Base-by-base conservation (phyloP, 2,797 vertebrate species). In the Chelon auratus region DNA sequence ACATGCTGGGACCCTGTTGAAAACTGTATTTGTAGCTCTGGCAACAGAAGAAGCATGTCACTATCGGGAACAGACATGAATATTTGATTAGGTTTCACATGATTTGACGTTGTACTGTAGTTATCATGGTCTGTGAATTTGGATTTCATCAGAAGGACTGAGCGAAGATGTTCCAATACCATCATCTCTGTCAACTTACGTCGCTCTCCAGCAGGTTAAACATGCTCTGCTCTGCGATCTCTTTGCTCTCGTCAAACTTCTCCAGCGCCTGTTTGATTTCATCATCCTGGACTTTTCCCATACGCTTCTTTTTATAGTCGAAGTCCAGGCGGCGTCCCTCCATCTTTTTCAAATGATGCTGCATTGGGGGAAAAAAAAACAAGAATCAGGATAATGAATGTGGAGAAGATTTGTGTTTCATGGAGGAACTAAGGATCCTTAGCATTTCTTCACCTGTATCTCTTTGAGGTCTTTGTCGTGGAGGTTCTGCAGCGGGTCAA, bases 241-340 rank as follows among this genome's bases (percentile, higher is more conserved):
- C 98, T 93, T 99, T 98, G 80, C 97, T 97, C 78, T 99, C 98
- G 45, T 99, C 97, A 43, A 99, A 99, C 83, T 99, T 99, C 89
- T 99, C 98, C 87, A 99, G 93, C 22, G 98, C 98, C 79, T 97
- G 97, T 62, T 96, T 97, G 87, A 99, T 95, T 56, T 99, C 98
- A 0, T 99, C 97, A 11, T 99, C 97, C 68, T 96, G 96, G 36
- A 98, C 95, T 82, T 97, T 98, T 39, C 97, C 97, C 82, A 97
- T 96, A 20, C 97, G 96, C 88, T 99, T 99, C 95, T 98, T 99
- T 91, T 99, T 99, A 90, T 99, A 99, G 94, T 99, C 98, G 40
- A 99, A 99, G 93, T 99, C 98, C 85, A 99, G 86, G 43, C 97
- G 96, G 1, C 98, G 93, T 3, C 98, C 97, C 78, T 99, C 96